Conservation (phyloP, 2,888 invertebrate species). For the Parnassius mnemosyne region DNA sequence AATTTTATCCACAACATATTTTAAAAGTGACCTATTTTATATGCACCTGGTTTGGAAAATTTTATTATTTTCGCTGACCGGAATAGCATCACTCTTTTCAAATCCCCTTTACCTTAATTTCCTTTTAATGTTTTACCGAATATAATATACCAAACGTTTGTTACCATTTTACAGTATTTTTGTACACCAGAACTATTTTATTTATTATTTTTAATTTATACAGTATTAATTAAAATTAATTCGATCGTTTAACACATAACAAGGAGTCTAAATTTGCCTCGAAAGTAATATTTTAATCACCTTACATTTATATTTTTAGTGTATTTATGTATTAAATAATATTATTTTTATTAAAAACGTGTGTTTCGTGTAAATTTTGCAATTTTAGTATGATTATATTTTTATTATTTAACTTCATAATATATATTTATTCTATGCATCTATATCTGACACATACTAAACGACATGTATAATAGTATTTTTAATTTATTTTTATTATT, state of each 20-base stretch:
- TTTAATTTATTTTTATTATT: too few species aligned
- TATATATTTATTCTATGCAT: too few species aligned
- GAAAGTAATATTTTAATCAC: background rate
- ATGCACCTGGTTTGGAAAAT: background rate
- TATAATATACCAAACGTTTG: conserved; percentile 33
- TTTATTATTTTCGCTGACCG: background rate
- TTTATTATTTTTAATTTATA: conserved; percentile 22
- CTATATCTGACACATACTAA: too few species aligned
- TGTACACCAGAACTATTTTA: conserved; percentile 31
- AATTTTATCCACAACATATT: conserved; percentile 8
- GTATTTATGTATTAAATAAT: background rate
- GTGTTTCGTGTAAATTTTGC: background rate
- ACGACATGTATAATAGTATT: too few species aligned
- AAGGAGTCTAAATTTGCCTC: conserved; percentile 16
- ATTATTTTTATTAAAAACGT: background rate
- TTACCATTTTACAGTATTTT: conserved; percentile 43
- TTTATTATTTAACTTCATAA: too few species aligned
- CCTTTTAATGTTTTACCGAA: conserved; percentile 13
- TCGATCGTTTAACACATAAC: conserved; percentile 4
- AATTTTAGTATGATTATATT: background rate
- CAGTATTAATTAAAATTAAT: conserved; percentile 28
- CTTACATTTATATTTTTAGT: background rate
- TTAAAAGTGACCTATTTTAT: conserved; percentile 1
- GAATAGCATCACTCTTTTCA: background rate
- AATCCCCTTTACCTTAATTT: background rate